A percentile compares a stretch with the other conserved stretches of the same genome.
These are phyloP conservation scores for Cottoperca gobio DNA, from an alignment of 2,797 vertebrate species.

Conservation along the genomic window DNA sequence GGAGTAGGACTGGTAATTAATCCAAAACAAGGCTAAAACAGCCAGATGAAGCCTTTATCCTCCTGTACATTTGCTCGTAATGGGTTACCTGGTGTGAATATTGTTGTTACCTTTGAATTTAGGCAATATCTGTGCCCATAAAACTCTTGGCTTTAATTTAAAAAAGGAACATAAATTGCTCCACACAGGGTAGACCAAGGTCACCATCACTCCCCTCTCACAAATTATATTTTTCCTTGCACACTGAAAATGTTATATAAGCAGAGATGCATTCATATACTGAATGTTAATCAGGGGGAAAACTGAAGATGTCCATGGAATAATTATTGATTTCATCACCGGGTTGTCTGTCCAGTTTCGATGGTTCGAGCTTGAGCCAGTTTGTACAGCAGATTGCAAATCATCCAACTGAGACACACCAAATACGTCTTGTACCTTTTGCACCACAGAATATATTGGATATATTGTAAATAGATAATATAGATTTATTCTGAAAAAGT, in stretches of 20 bases:
- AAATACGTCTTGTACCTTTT: constrained; percentile 74
- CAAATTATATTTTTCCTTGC: constrained; percentile 54
- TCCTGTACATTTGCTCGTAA: constrained; percentile 58
- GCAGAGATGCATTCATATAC: constrained; percentile 59
- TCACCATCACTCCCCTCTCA: constrained; percentile 45
- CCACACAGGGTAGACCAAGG: constrained; percentile 56
- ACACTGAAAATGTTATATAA: constrained; percentile 53
- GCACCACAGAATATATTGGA: constrained; percentile 81
- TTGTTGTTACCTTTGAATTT: constrained; percentile 55
- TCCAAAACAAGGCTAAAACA: constrained; percentile 52
- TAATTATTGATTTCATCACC: constrained; percentile 51
- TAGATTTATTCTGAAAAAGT: constrained; percentile 82
- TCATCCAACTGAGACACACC: constrained; percentile 62
- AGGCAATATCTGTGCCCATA: constrained; percentile 49
- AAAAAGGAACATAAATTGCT: constrained; percentile 39
- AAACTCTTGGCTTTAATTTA: constrained; percentile 41
- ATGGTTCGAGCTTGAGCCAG: constrained; percentile 55
- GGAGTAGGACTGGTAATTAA: constrained; percentile 53
- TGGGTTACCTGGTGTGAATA: constrained; percentile 52
- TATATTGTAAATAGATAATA: constrained; percentile 82
- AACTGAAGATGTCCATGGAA: constrained; percentile 64
- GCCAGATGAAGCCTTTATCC: constrained; percentile 38
- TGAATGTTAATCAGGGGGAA: constrained; percentile 70
- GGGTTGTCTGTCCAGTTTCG: constrained; percentile 43
- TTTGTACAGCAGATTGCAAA: constrained; percentile 69